phyloP scores from a whole-genome alignment of 2,888 invertebrate species.

The Oxystoma pomonae region DNA sequence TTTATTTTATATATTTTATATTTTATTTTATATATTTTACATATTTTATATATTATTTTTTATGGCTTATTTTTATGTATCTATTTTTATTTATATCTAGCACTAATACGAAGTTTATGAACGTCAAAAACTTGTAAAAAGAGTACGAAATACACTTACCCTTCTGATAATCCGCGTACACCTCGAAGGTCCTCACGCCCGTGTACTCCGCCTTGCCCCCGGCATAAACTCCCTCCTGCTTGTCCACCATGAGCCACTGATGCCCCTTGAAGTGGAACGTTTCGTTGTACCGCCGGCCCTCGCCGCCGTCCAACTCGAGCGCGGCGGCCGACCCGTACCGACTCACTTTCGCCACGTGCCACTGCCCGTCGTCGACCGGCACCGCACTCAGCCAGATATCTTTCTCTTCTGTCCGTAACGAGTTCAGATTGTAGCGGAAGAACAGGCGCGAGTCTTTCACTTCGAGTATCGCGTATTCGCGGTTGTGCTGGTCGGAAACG shows the following conservation, averaged over 20 bases:
- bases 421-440: constrained; percentile 91
- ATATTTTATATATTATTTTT: too few relatives aligned
- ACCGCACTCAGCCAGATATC: constrained; percentile 88
- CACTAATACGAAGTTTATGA: too few relatives aligned
- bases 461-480: constrained; percentile 89
- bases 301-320: constrained; percentile 90
- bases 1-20: too few relatives aligned
- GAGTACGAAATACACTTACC: constrained; percentile 57
- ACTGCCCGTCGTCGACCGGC: constrained; percentile 91
- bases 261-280: constrained; percentile 87
- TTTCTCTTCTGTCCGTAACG: constrained; percentile 82
- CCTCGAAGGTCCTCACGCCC: constrained; percentile 89
- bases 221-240: constrained; percentile 92
- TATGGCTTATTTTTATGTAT: too few relatives aligned
- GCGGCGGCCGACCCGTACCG: constrained; percentile 91
- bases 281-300: constrained; percentile 90
- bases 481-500: constrained; percentile 89
- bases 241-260: constrained; percentile 88
- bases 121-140: too few relatives aligned
- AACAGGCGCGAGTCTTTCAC: constrained; percentile 86
- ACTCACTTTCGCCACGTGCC: constrained; percentile 91
- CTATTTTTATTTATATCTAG: too few relatives aligned
- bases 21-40: too few relatives aligned
- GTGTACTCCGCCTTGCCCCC: constrained; percentile 95
- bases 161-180: constrained; percentile 92